Percentiles rank a stretch among this genome's conserved stretches.
These are phyloP conservation scores for Oreortyx pictus DNA, from an alignment of 2,797 vertebrate genomes.

Conservation along the genomic window DNA sequence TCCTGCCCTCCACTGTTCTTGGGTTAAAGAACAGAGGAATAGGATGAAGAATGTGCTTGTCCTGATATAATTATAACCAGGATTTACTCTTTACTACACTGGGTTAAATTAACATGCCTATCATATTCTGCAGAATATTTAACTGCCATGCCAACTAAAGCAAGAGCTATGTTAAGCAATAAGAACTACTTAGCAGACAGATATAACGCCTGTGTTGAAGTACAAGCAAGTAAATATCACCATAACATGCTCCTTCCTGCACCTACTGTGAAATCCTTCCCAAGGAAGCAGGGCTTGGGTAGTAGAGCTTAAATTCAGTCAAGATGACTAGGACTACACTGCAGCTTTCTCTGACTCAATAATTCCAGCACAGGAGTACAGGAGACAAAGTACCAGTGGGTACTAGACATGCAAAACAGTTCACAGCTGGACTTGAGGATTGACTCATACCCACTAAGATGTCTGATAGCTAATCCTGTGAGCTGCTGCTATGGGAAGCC, in stretches of 20 bases:
- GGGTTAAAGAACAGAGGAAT: not conserved
- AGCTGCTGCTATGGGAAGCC: not conserved
- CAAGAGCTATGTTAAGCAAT: constrained; percentile 6
- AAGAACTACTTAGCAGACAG: constrained; percentile 47
- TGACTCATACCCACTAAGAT: not conserved
- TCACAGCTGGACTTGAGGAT: not conserved
- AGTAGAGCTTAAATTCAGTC: constrained; percentile 38
- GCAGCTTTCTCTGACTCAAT: not conserved
- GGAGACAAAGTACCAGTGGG: not conserved
- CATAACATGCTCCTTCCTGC: constrained; percentile 20
- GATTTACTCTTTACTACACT: constrained; percentile 20
- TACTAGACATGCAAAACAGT: not conserved
- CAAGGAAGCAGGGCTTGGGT: not conserved
- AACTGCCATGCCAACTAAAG: constrained; percentile 30
- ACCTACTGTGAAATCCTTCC: constrained; percentile 25
- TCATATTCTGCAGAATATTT: constrained; percentile 42
- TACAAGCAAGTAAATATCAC: constrained; percentile 52
- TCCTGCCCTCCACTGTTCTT: not conserved
- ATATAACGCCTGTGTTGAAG: constrained; percentile 4
- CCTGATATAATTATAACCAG: not conserved
- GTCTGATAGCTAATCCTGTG: not conserved
- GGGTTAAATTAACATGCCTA: constrained; percentile 13
- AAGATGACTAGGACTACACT: not conserved
- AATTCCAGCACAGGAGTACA: not conserved
- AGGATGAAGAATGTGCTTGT: not conserved